Conservation (phyloP, 2,888 invertebrate species). For the Acleris sparsana region DNA sequence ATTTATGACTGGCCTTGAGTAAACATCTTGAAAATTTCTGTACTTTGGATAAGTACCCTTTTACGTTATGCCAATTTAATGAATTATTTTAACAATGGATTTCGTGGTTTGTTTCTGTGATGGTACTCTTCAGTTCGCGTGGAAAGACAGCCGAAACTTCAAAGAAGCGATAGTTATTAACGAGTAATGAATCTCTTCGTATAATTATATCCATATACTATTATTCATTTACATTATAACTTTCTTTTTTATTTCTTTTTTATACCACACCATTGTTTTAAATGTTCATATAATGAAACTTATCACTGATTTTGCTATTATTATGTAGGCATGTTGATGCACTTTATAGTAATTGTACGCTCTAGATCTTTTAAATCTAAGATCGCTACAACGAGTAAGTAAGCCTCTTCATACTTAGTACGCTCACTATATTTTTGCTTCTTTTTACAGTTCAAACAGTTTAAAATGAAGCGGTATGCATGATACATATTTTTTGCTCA, state of each 20-base stretch:
- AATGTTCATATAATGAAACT: constrained; percentile 55
- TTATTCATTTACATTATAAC: constrained; percentile 74
- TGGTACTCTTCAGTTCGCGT: constrained; percentile 89
- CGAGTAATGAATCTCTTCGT: constrained; percentile 88
- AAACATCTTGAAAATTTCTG: no score
- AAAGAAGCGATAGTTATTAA: constrained; percentile 96
- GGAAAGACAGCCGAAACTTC: constrained; percentile 98
- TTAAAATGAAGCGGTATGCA: constrained; percentile 75
- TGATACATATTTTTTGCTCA: constrained; percentile 45
- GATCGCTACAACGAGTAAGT: constrained; percentile 20
- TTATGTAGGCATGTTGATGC: constrained; percentile 73
- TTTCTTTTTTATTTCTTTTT: constrained; percentile 64
- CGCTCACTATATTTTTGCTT: constrained; percentile 43
- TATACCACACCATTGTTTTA: constrained; percentile 59
- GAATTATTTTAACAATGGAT: constrained; percentile 65
- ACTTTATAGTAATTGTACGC: constrained; percentile 58
- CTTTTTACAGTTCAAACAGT: constrained; percentile 70
- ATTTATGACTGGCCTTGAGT: no score
- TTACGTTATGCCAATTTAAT: constrained; percentile 45
- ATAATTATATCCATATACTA: constrained; percentile 75
- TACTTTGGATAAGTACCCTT: no score
- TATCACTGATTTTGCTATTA: constrained; percentile 60
- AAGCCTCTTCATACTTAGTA: constrained; percentile 7
- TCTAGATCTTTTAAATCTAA: constrained; percentile 51
- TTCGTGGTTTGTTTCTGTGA: constrained; percentile 72